Percentiles rank a stretch among this genome's conserved stretches.
These are phyloP conservation scores for Parapristionchus giblindavisi DNA, from an alignment of 2,888 invertebrate species.

Conservation along the genomic window DNA sequence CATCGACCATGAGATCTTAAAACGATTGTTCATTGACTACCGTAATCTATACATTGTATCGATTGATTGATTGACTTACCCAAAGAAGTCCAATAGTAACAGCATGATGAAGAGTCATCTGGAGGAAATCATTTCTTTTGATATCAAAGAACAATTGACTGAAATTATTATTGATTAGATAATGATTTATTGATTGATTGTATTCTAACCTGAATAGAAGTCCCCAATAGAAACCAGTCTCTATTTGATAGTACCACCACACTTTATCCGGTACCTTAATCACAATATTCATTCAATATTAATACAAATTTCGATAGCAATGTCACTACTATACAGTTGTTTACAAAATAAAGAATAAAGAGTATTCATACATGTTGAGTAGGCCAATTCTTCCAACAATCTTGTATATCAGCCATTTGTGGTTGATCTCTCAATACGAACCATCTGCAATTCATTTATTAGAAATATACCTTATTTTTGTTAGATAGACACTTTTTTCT, in stretches of 20 bases:
- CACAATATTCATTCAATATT: too few species aligned
- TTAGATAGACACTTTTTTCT: background rate
- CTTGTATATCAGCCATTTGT: conserved; percentile 58
- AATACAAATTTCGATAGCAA: too few species aligned
- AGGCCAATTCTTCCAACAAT: conserved; percentile 66
- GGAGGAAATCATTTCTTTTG: conserved; percentile 81
- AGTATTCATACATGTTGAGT: conserved; percentile 74
- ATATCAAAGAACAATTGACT: conserved; percentile 70
- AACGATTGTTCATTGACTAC: background rate
- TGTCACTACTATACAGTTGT: too few species aligned
- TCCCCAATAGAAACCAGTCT: conserved; percentile 93
- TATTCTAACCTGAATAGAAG: conserved; percentile 74
- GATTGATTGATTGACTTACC: conserved; percentile 72
- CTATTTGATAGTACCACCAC: conserved; percentile 86
- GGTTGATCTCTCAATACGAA: conserved; percentile 58
- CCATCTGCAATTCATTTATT: conserved; percentile 45
- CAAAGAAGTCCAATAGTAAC: conserved; percentile 88
- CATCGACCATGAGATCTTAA: conserved; percentile 83
- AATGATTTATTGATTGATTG: background rate
- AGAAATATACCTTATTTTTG: background rate
- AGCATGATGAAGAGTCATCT: conserved; percentile 83
- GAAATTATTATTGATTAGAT: conserved; percentile 28
- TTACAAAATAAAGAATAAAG: background rate
- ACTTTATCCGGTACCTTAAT: conserved; percentile 35
- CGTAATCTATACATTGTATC: background rate